Evolutionary conservation across 2,113 vertebrate genomes (phyloP).

Genomic region (Plotosus lineatus): DNA sequence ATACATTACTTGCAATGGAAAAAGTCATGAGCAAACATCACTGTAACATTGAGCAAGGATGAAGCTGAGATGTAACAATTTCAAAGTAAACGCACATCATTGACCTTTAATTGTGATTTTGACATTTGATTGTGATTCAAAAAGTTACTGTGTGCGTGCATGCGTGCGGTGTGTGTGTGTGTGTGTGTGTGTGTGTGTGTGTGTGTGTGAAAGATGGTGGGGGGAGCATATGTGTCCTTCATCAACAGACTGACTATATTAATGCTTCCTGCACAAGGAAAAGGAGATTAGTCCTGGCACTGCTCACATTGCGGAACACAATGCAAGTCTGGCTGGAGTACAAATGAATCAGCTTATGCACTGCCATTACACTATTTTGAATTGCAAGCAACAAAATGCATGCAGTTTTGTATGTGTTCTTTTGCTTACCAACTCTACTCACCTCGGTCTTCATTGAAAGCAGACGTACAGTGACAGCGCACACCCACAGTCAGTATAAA

Average conservation of each 20-base stretch:
- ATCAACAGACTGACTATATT: constrained; percentile 37
- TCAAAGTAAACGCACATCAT: neutral
- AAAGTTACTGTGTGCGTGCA: constrained; percentile 11
- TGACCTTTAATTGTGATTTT: constrained; percentile 19
- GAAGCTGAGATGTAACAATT: neutral
- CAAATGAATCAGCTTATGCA: constrained; percentile 16
- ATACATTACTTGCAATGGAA: neutral
- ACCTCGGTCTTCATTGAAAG: neutral
- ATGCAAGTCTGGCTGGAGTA: neutral
- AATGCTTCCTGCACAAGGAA: constrained; percentile 17
- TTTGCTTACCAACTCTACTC: neutral
- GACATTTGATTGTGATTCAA: constrained; percentile 8
- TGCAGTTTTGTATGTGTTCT: neutral
- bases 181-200: neutral
- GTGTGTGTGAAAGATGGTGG: neutral
- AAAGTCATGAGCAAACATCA: neutral
- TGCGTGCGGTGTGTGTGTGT: constrained; percentile 25
- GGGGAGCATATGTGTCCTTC: neutral
- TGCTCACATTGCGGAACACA: neutral
- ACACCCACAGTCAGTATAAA: neutral
- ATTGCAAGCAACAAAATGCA: neutral
- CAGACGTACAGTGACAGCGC: neutral
- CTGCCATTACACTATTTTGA: neutral
- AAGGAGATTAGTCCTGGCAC: constrained; percentile 32
- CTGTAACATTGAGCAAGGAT: neutral